A percentile compares a stretch with the other conserved stretches of the same genome.
phyloP scores from a whole-genome alignment of 2,888 invertebrate genomes.

The Dimorphilus gyrociliatus region DNA sequence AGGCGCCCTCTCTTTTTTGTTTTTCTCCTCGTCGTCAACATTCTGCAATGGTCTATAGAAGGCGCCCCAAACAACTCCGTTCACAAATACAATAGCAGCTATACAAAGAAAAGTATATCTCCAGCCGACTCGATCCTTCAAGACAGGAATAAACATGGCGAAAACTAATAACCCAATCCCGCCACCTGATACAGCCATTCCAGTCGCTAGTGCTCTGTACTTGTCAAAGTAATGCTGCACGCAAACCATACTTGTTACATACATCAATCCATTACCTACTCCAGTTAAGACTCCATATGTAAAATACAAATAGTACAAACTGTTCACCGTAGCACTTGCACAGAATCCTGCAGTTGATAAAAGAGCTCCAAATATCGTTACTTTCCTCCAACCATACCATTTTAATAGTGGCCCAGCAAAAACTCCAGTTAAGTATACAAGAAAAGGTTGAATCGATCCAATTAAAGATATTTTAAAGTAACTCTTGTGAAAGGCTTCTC shows the following conservation, averaged over 20 bases:
- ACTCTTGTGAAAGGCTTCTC: too few species aligned
- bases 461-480: too few species aligned
- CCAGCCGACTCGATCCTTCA: too few species aligned
- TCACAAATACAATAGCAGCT: too few species aligned
- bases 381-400: conserved; percentile 74
- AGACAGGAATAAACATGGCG: too few species aligned
- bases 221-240: conserved; percentile 38
- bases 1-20: too few species aligned
- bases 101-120: too few species aligned
- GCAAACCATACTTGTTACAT: conserved; percentile 10
- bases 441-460: background rate
- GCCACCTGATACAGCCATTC: conserved; percentile 10
- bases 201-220: conserved; percentile 9
- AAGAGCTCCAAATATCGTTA: conserved; percentile 69
- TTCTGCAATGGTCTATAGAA: too few species aligned
- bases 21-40: too few species aligned
- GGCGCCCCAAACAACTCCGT: too few species aligned
- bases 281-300: conserved; percentile 72
- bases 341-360: conserved; percentile 57
- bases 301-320: conserved; percentile 64
- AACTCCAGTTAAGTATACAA: conserved; percentile 54
- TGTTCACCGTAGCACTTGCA: conserved; percentile 61
- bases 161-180: too few species aligned
- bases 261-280: conserved; percentile 10
- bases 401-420: conserved; percentile 85